A percentile compares a stretch with the other conserved stretches of the same genome.
Evolutionary conservation across 2,888 invertebrate species (phyloP).

Genomic region (Petrolisthes manimaculis): DNA sequence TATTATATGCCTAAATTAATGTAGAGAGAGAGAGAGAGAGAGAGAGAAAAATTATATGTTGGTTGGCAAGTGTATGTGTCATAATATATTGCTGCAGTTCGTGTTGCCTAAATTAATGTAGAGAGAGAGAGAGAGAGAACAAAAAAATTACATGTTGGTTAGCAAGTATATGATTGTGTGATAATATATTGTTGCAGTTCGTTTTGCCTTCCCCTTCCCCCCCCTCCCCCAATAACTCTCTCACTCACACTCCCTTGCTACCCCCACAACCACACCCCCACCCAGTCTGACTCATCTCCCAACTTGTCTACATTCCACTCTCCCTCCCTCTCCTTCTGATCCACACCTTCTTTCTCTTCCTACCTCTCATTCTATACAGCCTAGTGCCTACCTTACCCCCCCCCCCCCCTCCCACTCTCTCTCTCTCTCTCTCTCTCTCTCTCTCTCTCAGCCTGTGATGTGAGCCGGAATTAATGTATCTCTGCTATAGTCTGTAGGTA

Average conservation of each 20-base stretch:
- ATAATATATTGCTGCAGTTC: background rate
- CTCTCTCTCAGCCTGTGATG: background rate
- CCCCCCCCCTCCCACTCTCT: background rate
- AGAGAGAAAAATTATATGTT: background rate
- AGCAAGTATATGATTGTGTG: background rate
- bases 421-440: conserved; percentile 9
- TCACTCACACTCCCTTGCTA: background rate
- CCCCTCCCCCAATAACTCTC: background rate
- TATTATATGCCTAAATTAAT: background rate
- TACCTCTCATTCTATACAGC: background rate
- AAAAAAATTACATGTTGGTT: background rate
- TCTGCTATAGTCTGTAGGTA: no score
- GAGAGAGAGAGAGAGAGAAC: conserved; percentile 1
- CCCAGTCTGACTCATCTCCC: background rate
- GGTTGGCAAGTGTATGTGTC: background rate
- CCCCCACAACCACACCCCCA: background rate
- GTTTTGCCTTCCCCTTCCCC: background rate
- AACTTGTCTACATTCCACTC: background rate
- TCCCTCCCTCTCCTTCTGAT: background rate
- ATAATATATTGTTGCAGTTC: background rate
- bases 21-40: conserved; percentile 3
- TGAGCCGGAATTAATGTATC: no score
- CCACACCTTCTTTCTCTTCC: background rate
- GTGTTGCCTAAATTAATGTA: no score
- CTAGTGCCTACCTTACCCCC: background rate